Evolutionary conservation across 2,797 vertebrate genomes (phyloP), one percentile per base, ranked within the genome.

Genomic region (Rhadinocentrus ornatus): DNA sequence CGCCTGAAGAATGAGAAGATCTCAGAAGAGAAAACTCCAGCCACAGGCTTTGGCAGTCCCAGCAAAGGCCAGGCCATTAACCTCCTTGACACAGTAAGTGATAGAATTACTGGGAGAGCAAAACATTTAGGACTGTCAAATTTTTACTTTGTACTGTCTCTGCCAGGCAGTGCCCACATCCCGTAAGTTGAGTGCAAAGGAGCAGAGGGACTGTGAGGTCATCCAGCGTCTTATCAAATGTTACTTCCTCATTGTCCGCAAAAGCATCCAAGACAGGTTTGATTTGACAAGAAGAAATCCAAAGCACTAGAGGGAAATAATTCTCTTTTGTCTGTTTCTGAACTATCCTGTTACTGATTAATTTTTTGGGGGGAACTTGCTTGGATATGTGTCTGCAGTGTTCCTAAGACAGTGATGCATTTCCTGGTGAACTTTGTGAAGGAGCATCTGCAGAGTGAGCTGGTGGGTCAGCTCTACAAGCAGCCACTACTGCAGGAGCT

Each of bases 181-280:
- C 6, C 92, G 94, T 29, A 95, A 93, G 77, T 91, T 96, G 83
- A 94, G 88, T 41, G 20, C 86, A 0, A 93, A 87, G 54, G 95
- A 96, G 82, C 94, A 96, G 83, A 90, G 93, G 69, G 95, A 96
- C 89, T 96, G 95, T 1, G 95, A 96, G 88, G 92, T 96, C 85
- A 96, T 96, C 88, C 93, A 95, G 78, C 90, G 93, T 6, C 94
- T 96, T 81, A 95, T 96, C 88, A 95, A 95, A 62, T 94, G 90
- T 79, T 96, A 96, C 87, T 96, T 96, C 88, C 94, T 96, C 73
- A 96, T 96, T 41, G 95, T 96, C 52, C 95, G 95, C 64, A 95
- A 96, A 90, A 95, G 93, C 92, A 96, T 96, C 80, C 95, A 96
- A 87, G 95, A 96, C 93, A 96, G 95, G 95, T 96, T 81, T 1